Evolutionary conservation across 2,888 invertebrate genomes (phyloP).

Genomic region (Seladonia tumulorum): DNA sequence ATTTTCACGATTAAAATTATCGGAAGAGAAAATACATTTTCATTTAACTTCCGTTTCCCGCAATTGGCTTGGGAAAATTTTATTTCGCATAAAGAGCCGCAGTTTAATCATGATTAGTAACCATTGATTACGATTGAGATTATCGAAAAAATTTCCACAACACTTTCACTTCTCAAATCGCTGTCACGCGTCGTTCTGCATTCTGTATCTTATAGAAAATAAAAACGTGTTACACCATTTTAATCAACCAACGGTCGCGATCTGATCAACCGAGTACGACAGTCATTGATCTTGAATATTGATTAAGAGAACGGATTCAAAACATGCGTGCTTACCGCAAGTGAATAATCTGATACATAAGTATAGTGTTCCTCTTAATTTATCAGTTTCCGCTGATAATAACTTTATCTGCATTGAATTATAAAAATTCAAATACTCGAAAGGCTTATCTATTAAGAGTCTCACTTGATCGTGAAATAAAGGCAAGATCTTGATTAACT

Average conservation of each 20-base stretch:
- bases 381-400: not conserved
- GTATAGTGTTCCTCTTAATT: not conserved
- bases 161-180: no score
- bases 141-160: no score
- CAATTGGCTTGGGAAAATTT: no score
- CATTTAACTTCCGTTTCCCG: no score
- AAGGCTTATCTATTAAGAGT: not conserved
- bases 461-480: not conserved
- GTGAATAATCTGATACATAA: not conserved
- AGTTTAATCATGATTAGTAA: no score
- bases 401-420: not conserved
- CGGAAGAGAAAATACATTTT: no score
- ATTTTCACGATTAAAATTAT: no score
- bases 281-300: not conserved
- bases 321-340: not conserved
- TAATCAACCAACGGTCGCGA: not conserved
- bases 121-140: no score
- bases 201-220: no score
- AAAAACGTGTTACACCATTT: not conserved
- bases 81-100: no score
- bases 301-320: not conserved
- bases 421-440: not conserved
- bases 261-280: not conserved
- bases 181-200: no score
- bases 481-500: not conserved